Base-by-base conservation (phyloP, 2,797 vertebrate species). In the Crypturellus tataupa region DNA sequence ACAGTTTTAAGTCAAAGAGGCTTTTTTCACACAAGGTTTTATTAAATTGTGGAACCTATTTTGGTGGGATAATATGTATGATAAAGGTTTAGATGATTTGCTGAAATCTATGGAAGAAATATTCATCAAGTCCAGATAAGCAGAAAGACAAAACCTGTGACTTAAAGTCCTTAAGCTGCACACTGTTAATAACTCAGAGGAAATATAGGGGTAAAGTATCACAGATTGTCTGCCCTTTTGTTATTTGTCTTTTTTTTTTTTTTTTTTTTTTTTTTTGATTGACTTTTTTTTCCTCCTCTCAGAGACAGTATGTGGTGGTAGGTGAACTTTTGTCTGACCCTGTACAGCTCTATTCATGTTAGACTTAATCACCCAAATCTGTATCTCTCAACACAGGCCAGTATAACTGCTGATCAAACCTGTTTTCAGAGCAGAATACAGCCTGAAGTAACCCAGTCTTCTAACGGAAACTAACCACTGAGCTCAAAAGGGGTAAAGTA, bases 331-430 rank as follows among this genome's bases (percentile, higher is more conserved):
- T 70, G 35, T 76, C 59, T 93, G 92, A 95, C 71, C 71, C 53
- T 60, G 31, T 70, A 53, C 18, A 82, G 47, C 51, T 73, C 33
- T 64, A 40, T 18, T 92, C 60, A 53, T 60, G 20, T 64, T 69
- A 93, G 46, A 37, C 37, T 93, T 94, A 91, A 94, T 94, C 85
- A 93, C 31, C 11, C 27, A 85, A 83, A 93, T 87, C 76, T 60
- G 6, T 93, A 27, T 87, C 56, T 70, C 35, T 19, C 44, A 85
- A 87, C 39, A 90, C 35, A 82, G 49, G 53, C 35, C 56, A 82
- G 27, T 16, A 8, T 56, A 87, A 40, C 51, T 25, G 60, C 37
- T 60, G 86, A 92, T 95, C 92, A 96, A 89, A 85, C 9, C 9
- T 80, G 42, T 80, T 94, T 90, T 85, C 62, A 64, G 81, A 78